These are phyloP conservation scores for Drosophila ercepeae DNA, from an alignment of 1,140 invertebrate species.

Conservation along the genomic window DNA sequence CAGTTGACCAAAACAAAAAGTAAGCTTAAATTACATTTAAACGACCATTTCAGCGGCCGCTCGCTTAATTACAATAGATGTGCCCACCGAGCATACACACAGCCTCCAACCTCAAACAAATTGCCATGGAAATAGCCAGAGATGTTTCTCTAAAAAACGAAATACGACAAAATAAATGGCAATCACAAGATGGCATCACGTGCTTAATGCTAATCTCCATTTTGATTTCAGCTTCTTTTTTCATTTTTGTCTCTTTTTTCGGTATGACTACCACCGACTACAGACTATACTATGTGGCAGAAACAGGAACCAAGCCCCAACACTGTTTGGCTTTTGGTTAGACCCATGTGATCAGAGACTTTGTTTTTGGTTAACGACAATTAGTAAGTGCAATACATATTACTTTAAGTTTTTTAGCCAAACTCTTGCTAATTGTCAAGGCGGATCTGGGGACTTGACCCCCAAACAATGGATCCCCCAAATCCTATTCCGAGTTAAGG, in stretches of 20 bases:
- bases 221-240: slow-evolving; percentile 22
- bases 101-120: slow-evolving; percentile 1
- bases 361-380: slow-evolving; percentile 54
- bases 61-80: slow-evolving; percentile 62
- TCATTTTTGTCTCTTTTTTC: background rate
- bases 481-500: background rate
- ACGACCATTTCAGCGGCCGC: slow-evolving; percentile 60
- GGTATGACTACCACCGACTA: background rate
- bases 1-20: slow-evolving; percentile 60
- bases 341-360: slow-evolving; percentile 62
- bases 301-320: slow-evolving; percentile 43
- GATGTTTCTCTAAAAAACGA: slow-evolving; percentile 25
- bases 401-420: slow-evolving; percentile 19
- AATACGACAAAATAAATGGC: slow-evolving; percentile 24
- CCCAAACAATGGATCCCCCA: background rate
- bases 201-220: slow-evolving; percentile 52
- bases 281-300: background rate
- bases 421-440: slow-evolving; percentile 60
- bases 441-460: slow-evolving; percentile 35
- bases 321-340: slow-evolving; percentile 49
- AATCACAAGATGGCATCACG: slow-evolving; percentile 61
- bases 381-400: slow-evolving; percentile 61
- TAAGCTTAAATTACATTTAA: slow-evolving; percentile 74
- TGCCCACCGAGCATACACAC: slow-evolving; percentile 1
- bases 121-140: slow-evolving; percentile 6